Evolutionary conservation across 2,888 invertebrate genomes (phyloP).

Genomic region (Sphaeridia pumilis): DNA sequence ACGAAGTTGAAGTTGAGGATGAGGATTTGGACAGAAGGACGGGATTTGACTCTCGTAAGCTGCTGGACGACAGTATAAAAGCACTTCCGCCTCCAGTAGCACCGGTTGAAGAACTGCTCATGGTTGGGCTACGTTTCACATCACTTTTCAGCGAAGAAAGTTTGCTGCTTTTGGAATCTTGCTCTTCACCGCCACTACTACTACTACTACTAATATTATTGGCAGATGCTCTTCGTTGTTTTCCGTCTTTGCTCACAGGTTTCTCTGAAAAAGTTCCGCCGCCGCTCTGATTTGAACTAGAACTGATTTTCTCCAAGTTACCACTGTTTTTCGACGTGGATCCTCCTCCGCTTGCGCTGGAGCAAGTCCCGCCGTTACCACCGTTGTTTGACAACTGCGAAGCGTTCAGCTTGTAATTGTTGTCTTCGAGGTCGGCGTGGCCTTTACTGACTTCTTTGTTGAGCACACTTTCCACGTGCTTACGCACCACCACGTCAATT

Average conservation of each 20-base stretch:
- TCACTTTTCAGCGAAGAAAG: background rate
- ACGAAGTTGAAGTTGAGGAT: background rate
- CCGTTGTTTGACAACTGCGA: background rate
- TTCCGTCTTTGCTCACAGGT: constrained; percentile 1
- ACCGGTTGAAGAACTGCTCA: background rate
- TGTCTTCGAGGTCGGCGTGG: constrained; percentile 8
- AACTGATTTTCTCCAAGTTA: background rate
- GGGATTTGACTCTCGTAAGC: constrained; percentile 12
- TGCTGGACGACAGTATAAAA: constrained; percentile 15
- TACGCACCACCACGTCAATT: constrained; percentile 9
- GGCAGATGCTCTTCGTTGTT: constrained; percentile 9
- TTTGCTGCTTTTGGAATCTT: background rate
- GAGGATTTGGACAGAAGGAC: constrained; percentile 9
- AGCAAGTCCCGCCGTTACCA: background rate
- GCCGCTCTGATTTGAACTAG: background rate
- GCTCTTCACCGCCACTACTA: no score
- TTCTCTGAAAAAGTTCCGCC: background rate
- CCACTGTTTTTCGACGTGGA: background rate
- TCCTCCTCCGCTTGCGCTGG: background rate
- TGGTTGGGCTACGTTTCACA: constrained; percentile 1
- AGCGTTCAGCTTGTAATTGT: background rate
- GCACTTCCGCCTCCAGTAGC: constrained; percentile 1
- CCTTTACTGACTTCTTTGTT: constrained; percentile 13
- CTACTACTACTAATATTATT: no score
- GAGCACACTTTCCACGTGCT: constrained; percentile 7